These are phyloP conservation scores for Platyrinchus mystaceus DNA, from an alignment of 2,797 vertebrate genomes.

Conservation along the genomic window DNA sequence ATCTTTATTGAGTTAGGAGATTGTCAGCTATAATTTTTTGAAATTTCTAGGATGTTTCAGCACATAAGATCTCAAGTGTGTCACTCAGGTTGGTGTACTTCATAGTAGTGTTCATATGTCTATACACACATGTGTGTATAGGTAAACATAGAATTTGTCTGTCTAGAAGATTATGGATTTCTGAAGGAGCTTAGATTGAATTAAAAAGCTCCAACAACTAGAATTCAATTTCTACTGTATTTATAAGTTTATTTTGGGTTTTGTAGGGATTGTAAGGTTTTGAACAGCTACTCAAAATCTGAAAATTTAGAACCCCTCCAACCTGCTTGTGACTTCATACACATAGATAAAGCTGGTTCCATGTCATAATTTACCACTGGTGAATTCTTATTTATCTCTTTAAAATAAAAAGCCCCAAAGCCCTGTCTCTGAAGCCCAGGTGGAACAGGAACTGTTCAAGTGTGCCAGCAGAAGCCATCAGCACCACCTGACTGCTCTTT, in stretches of 20 bases:
- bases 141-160: neutral
- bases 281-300: neutral
- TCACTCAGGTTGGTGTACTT: neutral
- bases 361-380: neutral
- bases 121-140: neutral
- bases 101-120: neutral
- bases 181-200: neutral
- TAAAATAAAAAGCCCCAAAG: neutral
- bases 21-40: neutral
- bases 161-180: neutral
- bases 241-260: neutral
- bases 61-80: neutral
- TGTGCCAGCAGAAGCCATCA: neutral
- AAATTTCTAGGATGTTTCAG: neutral
- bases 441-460: neutral
- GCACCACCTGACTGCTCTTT: neutral
- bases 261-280: neutral
- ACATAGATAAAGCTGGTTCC: neutral
- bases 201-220: neutral
- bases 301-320: neutral
- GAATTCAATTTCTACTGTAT: neutral
- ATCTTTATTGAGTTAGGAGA: conserved; percentile 15
- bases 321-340: neutral
- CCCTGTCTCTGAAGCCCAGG: neutral
- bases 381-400: neutral